These are phyloP conservation scores for Lamprotornis superbus DNA, from an alignment of 2,113 vertebrate genomes.

Conservation along the genomic window DNA sequence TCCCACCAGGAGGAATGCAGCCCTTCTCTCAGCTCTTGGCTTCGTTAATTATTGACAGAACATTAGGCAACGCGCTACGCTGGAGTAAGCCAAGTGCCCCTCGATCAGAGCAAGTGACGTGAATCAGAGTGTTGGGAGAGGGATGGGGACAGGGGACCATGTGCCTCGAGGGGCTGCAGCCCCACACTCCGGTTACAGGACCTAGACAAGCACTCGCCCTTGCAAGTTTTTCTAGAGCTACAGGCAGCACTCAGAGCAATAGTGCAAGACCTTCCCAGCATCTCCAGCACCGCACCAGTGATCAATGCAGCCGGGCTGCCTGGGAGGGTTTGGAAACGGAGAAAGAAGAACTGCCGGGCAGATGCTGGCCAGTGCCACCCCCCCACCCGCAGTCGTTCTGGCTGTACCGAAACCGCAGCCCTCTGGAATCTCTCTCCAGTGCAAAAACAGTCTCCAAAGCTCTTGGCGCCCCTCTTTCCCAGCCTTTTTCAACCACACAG, in stretches of 20 bases:
- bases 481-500: neutral
- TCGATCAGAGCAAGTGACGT: neutral
- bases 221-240: neutral
- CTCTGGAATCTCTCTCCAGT: neutral
- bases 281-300: neutral
- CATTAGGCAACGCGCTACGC: neutral
- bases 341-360: fast-evolving
- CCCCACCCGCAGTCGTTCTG: fast-evolving
- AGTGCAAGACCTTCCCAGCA: fast-evolving
- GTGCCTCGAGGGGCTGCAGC: neutral
- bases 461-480: neutral
- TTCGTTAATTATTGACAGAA: slow-evolving; percentile 15
- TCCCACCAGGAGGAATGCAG: neutral
- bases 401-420: fast-evolving
- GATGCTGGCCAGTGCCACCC: neutral
- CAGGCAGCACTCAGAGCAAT: neutral
- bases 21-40: neutral
- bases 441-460: neutral
- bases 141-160: neutral
- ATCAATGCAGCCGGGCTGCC: neutral
- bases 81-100: slow-evolving; percentile 12
- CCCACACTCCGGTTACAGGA: fast-evolving
- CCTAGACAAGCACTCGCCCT: fast-evolving
- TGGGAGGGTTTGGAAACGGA: neutral
- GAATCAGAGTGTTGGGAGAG: neutral